Evolutionary conservation across 2,797 vertebrate species (phyloP), one percentile per base, ranked within the genome.

Genomic region (Coregonus suidteri): DNA sequence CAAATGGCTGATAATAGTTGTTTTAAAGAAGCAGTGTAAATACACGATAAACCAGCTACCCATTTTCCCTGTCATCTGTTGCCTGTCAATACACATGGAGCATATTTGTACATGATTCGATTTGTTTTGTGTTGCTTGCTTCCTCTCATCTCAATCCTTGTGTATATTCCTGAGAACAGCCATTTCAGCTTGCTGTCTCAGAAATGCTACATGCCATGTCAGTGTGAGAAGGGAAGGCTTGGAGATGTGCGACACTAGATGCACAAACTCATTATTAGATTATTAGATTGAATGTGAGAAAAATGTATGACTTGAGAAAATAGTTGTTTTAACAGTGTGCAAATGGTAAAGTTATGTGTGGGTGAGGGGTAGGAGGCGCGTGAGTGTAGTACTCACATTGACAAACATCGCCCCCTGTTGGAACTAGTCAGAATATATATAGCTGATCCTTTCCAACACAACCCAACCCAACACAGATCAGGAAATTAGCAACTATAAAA

Each of bases 401-500:
- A 92, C 87, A 92, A 93, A 94, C 90, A 93, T 91, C 91, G 90
- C 93, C 93, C 93, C 92, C 93, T 95, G 91, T 94, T 92, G 94
- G 90, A 90, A 71, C 86, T 81, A 88, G 79, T 81, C 71, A 25
- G 67, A 59, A 73, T 79, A 54, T 77, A 77, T 35, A 15, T 64
- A 6, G 3, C n/a, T 5, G 68, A 37, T 52, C 25, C 53, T 65
- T 76, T 82, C 59, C 15, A 65, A 70, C 66, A 13, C 41, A 47
- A 47, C 41, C 9, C 9, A 47, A 64, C 79, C 78, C 11, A 35
- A 16, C 74, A 79, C 76, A 77, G 86, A 68, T 15, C 14, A 15
- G 65, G 31, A 15, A 35, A 34, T 5, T 0, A 15, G 6, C 31
- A 34, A 5, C 14, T 6, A 18, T 35, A 16, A 68, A 34, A 6